Evolutionary conservation across 2,113 vertebrate genomes (phyloP), one percentile per base, ranked within the genome.

Genomic region (Misgurnus anguillicaudatus): DNA sequence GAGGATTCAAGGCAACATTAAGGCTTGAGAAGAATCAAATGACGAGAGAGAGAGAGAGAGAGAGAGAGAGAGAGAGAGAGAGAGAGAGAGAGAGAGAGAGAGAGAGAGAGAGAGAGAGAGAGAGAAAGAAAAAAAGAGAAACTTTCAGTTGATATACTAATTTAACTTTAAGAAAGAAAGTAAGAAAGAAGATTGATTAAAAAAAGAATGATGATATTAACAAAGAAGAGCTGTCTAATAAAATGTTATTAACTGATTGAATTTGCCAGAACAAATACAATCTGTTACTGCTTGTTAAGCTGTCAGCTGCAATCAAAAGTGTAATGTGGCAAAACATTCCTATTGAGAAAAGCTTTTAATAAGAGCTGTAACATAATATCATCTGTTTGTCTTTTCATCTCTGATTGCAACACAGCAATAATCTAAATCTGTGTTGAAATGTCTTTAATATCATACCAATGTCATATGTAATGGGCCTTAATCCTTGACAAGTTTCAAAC

Each of bases 381-480:
- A 64, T n/a, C 39, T 31, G 10, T 58, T n/a, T 62, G 55, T 60
- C 17, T 7, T 72, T 60, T 0, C 38, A 16, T 45, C 70, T 73
- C 55, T 19, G 14, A 45, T 73, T 73, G 6, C 70, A 73, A 21
- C 39, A 60, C 41, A 38, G 11, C 38, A 73, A 60, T 19, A 62
- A 17, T 62, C 57, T 45, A 47, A 60, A 78, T 74, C 47, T 24
- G 51, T 69, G 38, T 69, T 55, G 38, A 75, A 45, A 63, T 39
- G 11, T 13, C 6, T 62, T 13, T 51, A 31, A 31, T 57, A 51
- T 36, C 38, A 60, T 42, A 53, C 31, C 8, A 5, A 21, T 3
- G 53, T n/a, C 17, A 2, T 8, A 41, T 42, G 53, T 42, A 10
- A 9, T 41, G 9, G 14, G 53, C 16, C 41, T 41, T 31, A 21